phyloP scores from a whole-genome alignment of 2,113 vertebrate genomes.

The Suncus etruscus region DNA sequence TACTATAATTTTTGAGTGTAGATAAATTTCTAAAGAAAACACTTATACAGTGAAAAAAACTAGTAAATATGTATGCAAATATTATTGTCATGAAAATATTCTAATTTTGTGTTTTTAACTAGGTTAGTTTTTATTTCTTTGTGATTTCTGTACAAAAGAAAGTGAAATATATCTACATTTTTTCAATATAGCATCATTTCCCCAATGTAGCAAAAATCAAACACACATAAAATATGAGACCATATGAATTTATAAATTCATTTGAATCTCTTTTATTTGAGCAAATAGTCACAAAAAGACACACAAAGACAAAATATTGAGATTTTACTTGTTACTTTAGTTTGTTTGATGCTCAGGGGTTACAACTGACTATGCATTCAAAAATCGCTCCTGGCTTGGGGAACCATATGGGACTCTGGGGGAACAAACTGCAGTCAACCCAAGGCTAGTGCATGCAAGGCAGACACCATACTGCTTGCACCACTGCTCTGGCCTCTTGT shows the following conservation, averaged over 20 bases:
- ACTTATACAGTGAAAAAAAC: constrained; percentile 2
- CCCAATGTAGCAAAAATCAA: neutral
- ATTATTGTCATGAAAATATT: neutral
- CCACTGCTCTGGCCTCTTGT: too few relatives aligned
- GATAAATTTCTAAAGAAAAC: neutral
- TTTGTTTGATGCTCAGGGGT: too few relatives aligned
- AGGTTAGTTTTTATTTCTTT: neutral
- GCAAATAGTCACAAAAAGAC: neutral
- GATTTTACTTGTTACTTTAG: neutral
- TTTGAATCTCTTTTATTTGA: neutral
- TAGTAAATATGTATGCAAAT: neutral
- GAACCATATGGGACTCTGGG: too few relatives aligned
- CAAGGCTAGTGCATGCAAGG: too few relatives aligned
- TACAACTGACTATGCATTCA: too few relatives aligned
- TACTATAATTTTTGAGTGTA: neutral
- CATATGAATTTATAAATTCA: neutral
- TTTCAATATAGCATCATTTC: neutral
- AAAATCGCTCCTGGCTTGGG: too few relatives aligned
- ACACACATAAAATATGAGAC: neutral
- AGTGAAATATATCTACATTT: neutral
- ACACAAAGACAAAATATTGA: too few relatives aligned
- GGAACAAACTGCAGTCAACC: too few relatives aligned
- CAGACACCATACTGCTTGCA: too few relatives aligned
- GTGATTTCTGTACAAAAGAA: neutral
- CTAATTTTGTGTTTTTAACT: neutral